These are phyloP conservation scores for Odontomachus brunneus DNA, from an alignment of 1,140 invertebrate species.

Conservation along the genomic window DNA sequence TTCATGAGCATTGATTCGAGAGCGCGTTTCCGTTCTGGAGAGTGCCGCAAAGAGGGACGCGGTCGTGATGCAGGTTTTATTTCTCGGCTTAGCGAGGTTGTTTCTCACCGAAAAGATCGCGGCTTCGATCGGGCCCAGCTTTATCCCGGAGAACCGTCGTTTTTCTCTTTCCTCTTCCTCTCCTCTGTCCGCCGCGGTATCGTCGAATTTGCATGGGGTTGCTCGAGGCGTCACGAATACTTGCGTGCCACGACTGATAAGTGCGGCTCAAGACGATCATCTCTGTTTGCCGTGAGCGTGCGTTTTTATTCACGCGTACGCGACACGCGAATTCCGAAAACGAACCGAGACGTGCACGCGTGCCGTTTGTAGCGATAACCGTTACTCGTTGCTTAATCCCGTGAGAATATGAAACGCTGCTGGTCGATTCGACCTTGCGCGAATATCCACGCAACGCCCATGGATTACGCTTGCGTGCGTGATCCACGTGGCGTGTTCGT, in stretches of 20 bases:
- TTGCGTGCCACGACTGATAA: constrained; percentile 78
- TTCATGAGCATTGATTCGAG: constrained; percentile 43
- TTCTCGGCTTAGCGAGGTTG: constrained; percentile 70
- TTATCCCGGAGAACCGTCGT: constrained; percentile 63
- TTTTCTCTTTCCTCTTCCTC: constrained; percentile 44
- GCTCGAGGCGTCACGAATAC: constrained; percentile 58
- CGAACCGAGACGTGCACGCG: background rate
- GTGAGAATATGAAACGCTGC: constrained; percentile 4
- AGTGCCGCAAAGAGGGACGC: background rate
- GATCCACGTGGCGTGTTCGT: constrained; percentile 14
- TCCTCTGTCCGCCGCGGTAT: background rate
- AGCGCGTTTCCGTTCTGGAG: background rate
- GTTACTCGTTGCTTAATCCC: background rate
- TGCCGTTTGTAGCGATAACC: constrained; percentile 1
- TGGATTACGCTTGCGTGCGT: constrained; percentile 11
- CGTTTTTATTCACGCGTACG: constrained; percentile 57
- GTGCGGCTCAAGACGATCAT: constrained; percentile 56
- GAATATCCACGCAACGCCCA: background rate
- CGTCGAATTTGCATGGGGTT: constrained; percentile 73
- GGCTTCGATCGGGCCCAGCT: constrained; percentile 54
- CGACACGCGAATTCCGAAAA: background rate
- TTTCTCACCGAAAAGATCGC: constrained; percentile 51
- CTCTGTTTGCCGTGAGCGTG: constrained; percentile 28
- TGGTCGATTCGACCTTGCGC: background rate
- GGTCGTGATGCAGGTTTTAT: constrained; percentile 73